Evolutionary conservation across 1,140 invertebrate species (phyloP), one percentile per base, ranked within the genome.

Genomic region (Drosophila simulans): DNA sequence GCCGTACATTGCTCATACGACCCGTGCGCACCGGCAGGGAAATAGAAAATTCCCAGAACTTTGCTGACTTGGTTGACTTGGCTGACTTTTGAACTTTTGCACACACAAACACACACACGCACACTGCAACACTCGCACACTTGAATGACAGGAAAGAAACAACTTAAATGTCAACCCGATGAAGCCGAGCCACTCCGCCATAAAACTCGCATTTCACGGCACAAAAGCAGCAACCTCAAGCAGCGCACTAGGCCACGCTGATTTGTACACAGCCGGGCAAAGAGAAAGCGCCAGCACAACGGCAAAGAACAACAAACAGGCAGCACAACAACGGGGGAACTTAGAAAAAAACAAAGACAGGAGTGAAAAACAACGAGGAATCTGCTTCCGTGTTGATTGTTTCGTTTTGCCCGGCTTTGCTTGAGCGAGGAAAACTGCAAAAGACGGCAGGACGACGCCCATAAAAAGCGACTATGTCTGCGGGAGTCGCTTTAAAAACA

Each of bases 381-480:
- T 88, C 81, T 69, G 82, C 82, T 86, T 86, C 82, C 82, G 82
- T 88, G 82, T 86, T 86, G 82, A 86, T 86, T 86, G 82, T 86
- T 86, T 86, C 80, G 78, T 75, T 86, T 86, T 82, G 64, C 79
- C 85, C 73, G 42, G 66, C 65, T 49, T 22, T 35, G 52, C 51
- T 70, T 71, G 60, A 70, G 54, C 15, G 22, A 54, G 25, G 35
- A 53, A 25, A 65, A 35, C 59, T 75, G 60, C 45, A 66, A 56
- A 48, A 65, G 81, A 85, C 68, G 79, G 49, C 60, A 73, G 49
- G 78, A 88, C 74, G 66, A 79, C 74, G 74, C 83, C 82, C 79
- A 86, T 86, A 86, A 86, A 85, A 86, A 86, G 69, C 48, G 78
- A 82, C 83, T 71, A 88, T 77, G 83, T 79, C 83, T 78, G 79